Percentiles rank a stretch among this genome's conserved stretches.
Conservation (phyloP, 2,888 invertebrate species). For the Agrotis segetum region DNA sequence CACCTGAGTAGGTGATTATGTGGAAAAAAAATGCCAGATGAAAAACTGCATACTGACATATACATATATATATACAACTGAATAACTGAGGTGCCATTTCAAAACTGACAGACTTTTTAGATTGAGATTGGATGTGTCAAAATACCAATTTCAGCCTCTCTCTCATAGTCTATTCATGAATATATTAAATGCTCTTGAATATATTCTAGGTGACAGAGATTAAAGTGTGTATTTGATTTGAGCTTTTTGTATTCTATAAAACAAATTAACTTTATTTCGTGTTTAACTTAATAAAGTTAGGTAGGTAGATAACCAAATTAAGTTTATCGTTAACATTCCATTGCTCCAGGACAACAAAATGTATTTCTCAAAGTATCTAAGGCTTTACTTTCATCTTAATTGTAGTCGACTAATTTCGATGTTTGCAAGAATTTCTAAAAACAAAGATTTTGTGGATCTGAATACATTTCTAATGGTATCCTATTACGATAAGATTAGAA, state of each 20-base stretch:
- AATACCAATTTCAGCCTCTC: too few species aligned
- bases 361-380: background rate
- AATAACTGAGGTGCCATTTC: too few species aligned
- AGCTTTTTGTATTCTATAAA: background rate
- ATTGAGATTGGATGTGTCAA: too few species aligned
- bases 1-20: too few species aligned
- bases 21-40: too few species aligned
- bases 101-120: too few species aligned
- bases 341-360: slow-evolving; percentile 6
- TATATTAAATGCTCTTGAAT: too few species aligned
- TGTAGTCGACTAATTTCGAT: slow-evolving; percentile 11
- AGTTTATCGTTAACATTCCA: background rate
- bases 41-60: too few species aligned
- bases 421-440: slow-evolving; percentile 6
- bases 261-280: background rate
- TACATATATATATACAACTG: too few species aligned
- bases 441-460: slow-evolving; percentile 16
- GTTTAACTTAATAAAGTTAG: background rate
- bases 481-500: background rate
- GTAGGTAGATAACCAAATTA: background rate
- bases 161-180: too few species aligned
- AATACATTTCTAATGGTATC: slow-evolving; percentile 5
- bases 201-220: too few species aligned
- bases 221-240: background rate
- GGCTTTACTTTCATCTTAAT: slow-evolving; percentile 7